Conservation (phyloP, 2,888 invertebrate genomes). For the Andrena minutula region DNA sequence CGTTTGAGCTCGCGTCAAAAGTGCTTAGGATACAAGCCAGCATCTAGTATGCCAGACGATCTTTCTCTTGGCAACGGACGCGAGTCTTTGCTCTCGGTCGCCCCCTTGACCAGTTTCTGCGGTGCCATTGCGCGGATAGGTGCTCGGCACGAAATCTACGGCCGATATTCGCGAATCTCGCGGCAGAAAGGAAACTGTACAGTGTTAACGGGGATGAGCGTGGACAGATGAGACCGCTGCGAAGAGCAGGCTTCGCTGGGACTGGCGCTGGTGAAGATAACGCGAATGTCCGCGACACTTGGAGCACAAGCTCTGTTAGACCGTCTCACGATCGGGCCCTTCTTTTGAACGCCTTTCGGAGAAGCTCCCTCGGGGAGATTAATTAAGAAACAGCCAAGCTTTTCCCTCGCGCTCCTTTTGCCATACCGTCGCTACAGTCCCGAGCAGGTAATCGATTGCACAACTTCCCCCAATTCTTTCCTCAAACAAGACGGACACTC, state of each 20-base stretch:
- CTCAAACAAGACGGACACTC: not conserved
- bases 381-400: not conserved
- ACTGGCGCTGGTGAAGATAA: not conserved
- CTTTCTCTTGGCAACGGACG: constrained; percentile 30
- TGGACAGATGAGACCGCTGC: not conserved
- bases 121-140: not conserved
- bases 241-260: not conserved
- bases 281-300: not conserved
- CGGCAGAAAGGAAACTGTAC: not conserved
- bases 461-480: not conserved
- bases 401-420: not conserved
- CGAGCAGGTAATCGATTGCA: not conserved
- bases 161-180: not conserved
- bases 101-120: constrained; percentile 4
- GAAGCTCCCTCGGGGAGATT: not conserved
- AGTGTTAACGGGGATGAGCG: not conserved
- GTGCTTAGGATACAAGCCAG: constrained; percentile 38
- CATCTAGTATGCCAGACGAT: constrained; percentile 25
- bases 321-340: not conserved
- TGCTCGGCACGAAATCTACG: not conserved
- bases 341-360: too few species aligned
- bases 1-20: constrained; percentile 18
- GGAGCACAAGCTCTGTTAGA: not conserved
- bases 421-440: not conserved
- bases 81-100: not conserved